phyloP scores from a whole-genome alignment of 2,113 vertebrate genomes.

The Piprites chloris region DNA sequence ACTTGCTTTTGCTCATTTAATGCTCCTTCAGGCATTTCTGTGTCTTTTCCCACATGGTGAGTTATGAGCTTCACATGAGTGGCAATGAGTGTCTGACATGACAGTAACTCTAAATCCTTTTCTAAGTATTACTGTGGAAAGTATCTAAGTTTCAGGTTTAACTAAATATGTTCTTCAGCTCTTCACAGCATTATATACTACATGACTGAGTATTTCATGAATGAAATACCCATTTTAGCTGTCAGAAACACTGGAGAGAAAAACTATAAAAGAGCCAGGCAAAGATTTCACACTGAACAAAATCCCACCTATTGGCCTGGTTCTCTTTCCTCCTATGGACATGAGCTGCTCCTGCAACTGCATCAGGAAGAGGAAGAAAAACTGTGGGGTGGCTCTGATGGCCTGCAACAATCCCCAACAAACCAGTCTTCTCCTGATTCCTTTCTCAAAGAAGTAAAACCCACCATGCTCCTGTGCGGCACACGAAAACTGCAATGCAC shows the following conservation, averaged over 20 bases:
- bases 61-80: neutral
- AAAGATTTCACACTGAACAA: neutral
- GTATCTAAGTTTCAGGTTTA: neutral
- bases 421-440: neutral
- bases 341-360: neutral
- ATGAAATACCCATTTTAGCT: neutral
- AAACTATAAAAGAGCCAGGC: neutral
- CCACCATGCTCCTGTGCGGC: neutral
- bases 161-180: neutral
- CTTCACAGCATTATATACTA: neutral
- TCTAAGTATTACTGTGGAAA: neutral
- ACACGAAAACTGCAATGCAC: neutral
- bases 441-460: neutral
- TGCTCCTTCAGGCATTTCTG: neutral
- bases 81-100: neutral
- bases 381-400: neutral
- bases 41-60: neutral
- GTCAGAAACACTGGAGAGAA: neutral
- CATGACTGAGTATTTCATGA: neutral
- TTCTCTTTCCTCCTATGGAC: neutral
- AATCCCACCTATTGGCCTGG: neutral
- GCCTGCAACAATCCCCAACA: neutral
- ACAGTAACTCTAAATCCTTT: neutral
- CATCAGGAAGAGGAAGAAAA: neutral
- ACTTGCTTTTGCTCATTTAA: neutral